Conservation (phyloP, 2,888 invertebrate species). For the Operophtera brumata region DNA sequence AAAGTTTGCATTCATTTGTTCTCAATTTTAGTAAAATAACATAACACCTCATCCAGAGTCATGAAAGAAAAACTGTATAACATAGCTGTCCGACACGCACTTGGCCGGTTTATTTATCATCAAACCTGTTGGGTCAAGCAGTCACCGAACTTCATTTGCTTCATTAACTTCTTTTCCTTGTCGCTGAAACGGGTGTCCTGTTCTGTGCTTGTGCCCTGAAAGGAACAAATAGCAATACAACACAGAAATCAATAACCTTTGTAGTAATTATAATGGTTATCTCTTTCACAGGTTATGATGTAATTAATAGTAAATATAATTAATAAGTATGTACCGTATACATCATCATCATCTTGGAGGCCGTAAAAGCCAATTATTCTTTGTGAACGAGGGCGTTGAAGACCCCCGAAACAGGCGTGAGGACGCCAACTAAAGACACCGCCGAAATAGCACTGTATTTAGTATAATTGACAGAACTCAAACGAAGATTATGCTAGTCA, state of each 20-base stretch:
- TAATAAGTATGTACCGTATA: constrained; percentile 60
- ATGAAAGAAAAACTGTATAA: too few species aligned
- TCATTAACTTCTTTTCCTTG: constrained; percentile 99
- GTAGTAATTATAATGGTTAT: neutral
- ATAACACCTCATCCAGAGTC: too few species aligned
- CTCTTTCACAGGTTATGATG: neutral
- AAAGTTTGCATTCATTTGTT: too few species aligned
- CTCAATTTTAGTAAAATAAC: too few species aligned
- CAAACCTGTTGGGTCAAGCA: constrained; percentile 93
- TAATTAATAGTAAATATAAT: neutral
- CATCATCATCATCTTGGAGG: constrained; percentile 66
- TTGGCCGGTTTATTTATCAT: neutral
- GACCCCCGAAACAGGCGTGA: constrained; percentile 45
- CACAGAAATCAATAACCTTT: constrained; percentile 3
- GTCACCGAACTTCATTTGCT: constrained; percentile 99
- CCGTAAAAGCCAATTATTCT: constrained; percentile 54
- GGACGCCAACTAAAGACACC: constrained; percentile 41
- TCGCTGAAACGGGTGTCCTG: constrained; percentile 99
- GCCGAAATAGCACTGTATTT: neutral
- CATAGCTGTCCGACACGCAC: too few species aligned
- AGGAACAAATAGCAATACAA: constrained; percentile 13
- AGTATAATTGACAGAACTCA: neutral
- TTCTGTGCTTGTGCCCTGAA: constrained; percentile 97
- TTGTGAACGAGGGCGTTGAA: constrained; percentile 40
- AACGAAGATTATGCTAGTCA: neutral